Percentiles rank a stretch among this genome's conserved stretches.
These are phyloP conservation scores for Chromobotia macracanthus DNA, from an alignment of 2,797 vertebrate genomes.

Conservation along the genomic window DNA sequence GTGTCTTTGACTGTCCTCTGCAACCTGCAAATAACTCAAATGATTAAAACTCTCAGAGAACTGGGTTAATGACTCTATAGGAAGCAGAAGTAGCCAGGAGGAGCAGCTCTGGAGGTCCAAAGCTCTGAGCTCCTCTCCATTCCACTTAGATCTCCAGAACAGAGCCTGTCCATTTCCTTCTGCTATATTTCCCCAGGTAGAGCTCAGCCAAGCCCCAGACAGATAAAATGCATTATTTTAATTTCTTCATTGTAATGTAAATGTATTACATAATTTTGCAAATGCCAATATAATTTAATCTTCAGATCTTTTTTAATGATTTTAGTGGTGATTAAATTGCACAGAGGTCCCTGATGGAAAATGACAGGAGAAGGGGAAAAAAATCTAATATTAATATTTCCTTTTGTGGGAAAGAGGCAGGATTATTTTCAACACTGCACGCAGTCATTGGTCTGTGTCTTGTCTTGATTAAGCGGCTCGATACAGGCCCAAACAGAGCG, in stretches of 20 bases:
- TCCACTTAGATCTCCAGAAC: conserved; percentile 81
- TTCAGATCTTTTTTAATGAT: conserved; percentile 88
- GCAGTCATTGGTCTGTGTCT: conserved; percentile 69
- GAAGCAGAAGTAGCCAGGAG: conserved; percentile 19
- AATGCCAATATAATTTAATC: conserved; percentile 90
- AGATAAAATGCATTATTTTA: conserved; percentile 86
- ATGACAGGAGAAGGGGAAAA: conserved; percentile 72
- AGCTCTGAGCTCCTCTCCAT: conserved; percentile 71
- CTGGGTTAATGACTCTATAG: conserved; percentile 40
- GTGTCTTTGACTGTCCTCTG: background rate
- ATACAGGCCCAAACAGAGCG: conserved; percentile 67
- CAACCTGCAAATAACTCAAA: conserved; percentile 19
- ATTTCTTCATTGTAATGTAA: conserved; percentile 90
- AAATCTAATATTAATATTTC: conserved; percentile 84
- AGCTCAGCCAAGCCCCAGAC: conserved; percentile 81
- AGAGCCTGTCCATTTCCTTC: conserved; percentile 79
- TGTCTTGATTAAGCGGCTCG: conserved; percentile 71
- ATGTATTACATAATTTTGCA: conserved; percentile 89
- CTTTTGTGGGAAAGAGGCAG: conserved; percentile 79
- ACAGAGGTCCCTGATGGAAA: conserved; percentile 83
- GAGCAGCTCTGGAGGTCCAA: conserved; percentile 42
- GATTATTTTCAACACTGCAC: conserved; percentile 78
- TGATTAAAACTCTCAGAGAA: conserved; percentile 28
- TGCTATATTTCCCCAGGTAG: conserved; percentile 84
- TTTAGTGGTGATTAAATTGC: conserved; percentile 88